These are phyloP conservation scores for Rhinoraja longicauda DNA, from an alignment of 2,797 vertebrate genomes.

Conservation along the genomic window DNA sequence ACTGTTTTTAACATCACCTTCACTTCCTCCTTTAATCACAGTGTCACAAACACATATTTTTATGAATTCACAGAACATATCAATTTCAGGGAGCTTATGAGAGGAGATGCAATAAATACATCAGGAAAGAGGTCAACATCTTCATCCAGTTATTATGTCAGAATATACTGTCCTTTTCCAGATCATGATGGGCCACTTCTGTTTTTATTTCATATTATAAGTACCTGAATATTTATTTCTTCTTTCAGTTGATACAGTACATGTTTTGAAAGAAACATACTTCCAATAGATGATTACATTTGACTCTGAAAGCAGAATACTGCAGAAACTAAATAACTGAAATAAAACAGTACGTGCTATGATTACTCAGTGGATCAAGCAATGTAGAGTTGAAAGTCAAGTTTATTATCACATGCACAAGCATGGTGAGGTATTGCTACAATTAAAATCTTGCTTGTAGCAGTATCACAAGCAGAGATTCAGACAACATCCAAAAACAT, in stretches of 20 bases:
- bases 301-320: too few relatives aligned
- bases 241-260: too few relatives aligned
- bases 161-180: not conserved
- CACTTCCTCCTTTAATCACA: not conserved
- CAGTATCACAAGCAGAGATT: too few relatives aligned
- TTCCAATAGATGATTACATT: not conserved
- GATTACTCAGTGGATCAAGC: too few relatives aligned
- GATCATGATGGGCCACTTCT: not conserved
- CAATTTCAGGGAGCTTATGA: not conserved
- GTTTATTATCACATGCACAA: too few relatives aligned
- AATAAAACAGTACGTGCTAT: too few relatives aligned
- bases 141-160: not conserved
- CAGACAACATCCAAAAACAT: too few relatives aligned
- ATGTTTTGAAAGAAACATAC: not conserved
- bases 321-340: too few relatives aligned
- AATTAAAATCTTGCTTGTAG: too few relatives aligned
- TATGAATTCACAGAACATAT: not conserved
- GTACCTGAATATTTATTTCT: not conserved
- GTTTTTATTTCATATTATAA: not conserved
- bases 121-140: not conserved
- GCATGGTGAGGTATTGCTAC: too few relatives aligned
- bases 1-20: not conserved
- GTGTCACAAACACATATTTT: not conserved
- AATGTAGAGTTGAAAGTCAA: too few relatives aligned
- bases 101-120: not conserved